A percentile compares a stretch with the other conserved stretches of the same genome.
Conservation (phyloP, 2,797 vertebrate genomes). For the Rhodeus uyekii region DNA sequence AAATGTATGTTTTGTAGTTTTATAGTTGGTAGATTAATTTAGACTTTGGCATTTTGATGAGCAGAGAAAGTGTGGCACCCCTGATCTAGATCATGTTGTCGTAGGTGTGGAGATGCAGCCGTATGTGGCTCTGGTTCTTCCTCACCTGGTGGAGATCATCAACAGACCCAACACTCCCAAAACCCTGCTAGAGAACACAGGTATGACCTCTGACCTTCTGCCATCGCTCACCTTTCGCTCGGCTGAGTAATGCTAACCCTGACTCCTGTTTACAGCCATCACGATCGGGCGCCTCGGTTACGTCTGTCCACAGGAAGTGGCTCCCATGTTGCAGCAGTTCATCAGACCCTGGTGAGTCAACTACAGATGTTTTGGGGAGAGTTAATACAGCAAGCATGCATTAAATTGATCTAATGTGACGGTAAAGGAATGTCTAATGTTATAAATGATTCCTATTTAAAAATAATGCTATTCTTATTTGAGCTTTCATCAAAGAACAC, state of each 20-base stretch:
- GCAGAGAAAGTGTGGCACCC: too few species aligned
- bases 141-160: slow-evolving; percentile 92
- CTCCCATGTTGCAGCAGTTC: slow-evolving; percentile 91
- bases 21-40: too few species aligned
- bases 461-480: neutral
- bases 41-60: too few species aligned
- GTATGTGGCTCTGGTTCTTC: slow-evolving; percentile 90
- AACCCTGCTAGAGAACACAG: slow-evolving; percentile 92
- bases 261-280: slow-evolving; percentile 79
- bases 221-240: neutral
- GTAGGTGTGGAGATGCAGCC: slow-evolving; percentile 94
- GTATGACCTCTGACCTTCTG: slow-evolving; percentile 60
- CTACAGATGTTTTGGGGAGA: neutral
- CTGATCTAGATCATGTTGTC: neutral
- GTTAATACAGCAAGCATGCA: neutral
- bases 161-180: slow-evolving; percentile 94
- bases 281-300: slow-evolving; percentile 92
- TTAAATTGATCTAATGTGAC: neutral
- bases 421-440: too few species aligned
- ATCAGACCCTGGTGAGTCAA: slow-evolving; percentile 89
- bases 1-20: too few species aligned
- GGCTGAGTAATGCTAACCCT: neutral
- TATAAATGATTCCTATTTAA: too few species aligned
- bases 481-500: neutral
- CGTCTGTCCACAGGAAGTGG: slow-evolving; percentile 93